These are phyloP conservation scores for Chymomyza costata DNA, from an alignment of 1,140 invertebrate species.

Conservation along the genomic window DNA sequence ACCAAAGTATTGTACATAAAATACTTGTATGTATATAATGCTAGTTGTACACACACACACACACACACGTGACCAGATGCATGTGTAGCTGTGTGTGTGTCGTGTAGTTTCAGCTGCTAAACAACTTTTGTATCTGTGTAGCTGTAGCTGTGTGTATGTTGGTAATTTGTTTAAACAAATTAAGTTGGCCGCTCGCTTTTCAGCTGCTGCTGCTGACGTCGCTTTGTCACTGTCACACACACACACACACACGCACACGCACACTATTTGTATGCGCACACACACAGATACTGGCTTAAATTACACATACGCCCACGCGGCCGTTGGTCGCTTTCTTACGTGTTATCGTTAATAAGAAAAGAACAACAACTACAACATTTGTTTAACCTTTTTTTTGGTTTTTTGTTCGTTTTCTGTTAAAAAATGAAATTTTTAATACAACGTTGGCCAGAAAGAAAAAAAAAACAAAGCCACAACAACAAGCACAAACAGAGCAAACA, in stretches of 20 bases:
- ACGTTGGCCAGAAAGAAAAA: slow-evolving; percentile 51
- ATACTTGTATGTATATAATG: slow-evolving; percentile 10
- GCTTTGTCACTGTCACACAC: slow-evolving; percentile 65
- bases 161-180: slow-evolving; percentile 73
- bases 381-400: slow-evolving; percentile 50
- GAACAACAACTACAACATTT: slow-evolving; percentile 38
- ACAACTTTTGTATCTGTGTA: slow-evolving; percentile 40
- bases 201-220: slow-evolving; percentile 52
- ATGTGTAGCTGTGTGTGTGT: slow-evolving; percentile 25
- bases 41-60: too few species aligned
- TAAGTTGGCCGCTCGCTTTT: slow-evolving; percentile 43
- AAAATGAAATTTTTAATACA: slow-evolving; percentile 31
- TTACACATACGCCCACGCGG: slow-evolving; percentile 33
- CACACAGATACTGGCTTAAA: too few species aligned
- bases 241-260: slow-evolving; percentile 16
- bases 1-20: too few species aligned
- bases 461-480: slow-evolving; percentile 17
- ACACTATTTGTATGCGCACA: too few species aligned
- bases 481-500: slow-evolving; percentile 38
- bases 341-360: slow-evolving; percentile 34
- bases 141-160: slow-evolving; percentile 5
- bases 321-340: neutral
- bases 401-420: slow-evolving; percentile 23
- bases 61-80: too few species aligned
- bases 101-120: slow-evolving; percentile 68